These are phyloP conservation scores for Mimachlamys varia DNA, from an alignment of 2,888 invertebrate species.

Conservation along the genomic window DNA sequence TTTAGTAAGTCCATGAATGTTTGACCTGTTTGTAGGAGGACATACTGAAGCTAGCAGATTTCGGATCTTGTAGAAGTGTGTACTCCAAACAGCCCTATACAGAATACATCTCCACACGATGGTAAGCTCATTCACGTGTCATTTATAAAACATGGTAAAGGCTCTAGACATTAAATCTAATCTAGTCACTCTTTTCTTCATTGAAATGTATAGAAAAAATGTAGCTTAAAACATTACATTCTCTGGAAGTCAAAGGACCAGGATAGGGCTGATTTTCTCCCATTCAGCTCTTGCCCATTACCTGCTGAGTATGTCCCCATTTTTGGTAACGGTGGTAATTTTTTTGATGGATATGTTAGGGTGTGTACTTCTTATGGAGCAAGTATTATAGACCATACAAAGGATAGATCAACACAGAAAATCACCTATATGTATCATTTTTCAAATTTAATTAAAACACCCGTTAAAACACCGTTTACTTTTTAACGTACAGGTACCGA, in stretches of 20 bases:
- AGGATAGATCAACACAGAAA: background rate
- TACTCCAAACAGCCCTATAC: constrained; percentile 86
- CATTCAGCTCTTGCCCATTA: background rate
- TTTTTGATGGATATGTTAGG: background rate
- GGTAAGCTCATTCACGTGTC: constrained; percentile 82
- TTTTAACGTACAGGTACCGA: constrained; percentile 79
- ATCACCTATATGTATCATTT: background rate
- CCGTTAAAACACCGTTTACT: background rate
- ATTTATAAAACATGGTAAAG: background rate
- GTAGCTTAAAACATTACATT: background rate
- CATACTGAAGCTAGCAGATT: constrained; percentile 85
- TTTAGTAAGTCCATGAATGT: background rate
- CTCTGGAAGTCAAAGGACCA: background rate
- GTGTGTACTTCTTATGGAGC: background rate
- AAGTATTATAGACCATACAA: background rate
- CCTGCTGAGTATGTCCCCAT: background rate
- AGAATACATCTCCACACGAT: constrained; percentile 88
- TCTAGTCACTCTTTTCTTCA: background rate
- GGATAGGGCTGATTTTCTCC: background rate
- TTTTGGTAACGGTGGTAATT: background rate
- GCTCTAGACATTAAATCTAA: background rate
- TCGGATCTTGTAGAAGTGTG: constrained; percentile 86
- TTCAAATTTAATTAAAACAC: background rate
- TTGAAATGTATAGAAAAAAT: background rate
- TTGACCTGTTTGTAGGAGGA: constrained; percentile 75